Evolutionary conservation across 1,140 invertebrate genomes (phyloP).

Genomic region (Arion vulgaris): DNA sequence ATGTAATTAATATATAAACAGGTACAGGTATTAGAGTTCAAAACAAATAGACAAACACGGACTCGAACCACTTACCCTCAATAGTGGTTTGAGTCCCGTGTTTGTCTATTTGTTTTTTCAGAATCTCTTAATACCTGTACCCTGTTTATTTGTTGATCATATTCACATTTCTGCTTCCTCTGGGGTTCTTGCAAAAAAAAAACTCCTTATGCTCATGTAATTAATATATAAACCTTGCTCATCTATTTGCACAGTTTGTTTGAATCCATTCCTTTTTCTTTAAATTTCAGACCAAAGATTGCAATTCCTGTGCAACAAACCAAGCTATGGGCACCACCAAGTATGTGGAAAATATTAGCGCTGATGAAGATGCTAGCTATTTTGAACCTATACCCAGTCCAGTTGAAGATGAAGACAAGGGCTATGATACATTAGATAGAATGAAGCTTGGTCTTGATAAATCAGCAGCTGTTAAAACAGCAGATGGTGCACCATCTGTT

Average conservation of each 20-base stretch:
- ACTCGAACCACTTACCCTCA: no score
- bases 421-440: neutral
- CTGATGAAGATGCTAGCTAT: neutral
- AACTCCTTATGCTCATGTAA: no score
- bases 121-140: no score
- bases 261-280: neutral
- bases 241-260: no score
- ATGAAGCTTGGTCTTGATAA: neutral
- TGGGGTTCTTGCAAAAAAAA: no score
- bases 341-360: neutral
- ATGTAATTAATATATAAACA: no score
- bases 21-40: no score
- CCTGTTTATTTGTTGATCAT: no score
- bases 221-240: neutral
- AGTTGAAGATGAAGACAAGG: neutral
- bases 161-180: no score
- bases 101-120: no score
- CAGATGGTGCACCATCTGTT: neutral
- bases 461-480: neutral
- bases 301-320: neutral
- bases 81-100: no score
- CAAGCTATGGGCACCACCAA: slow-evolving; percentile 13
- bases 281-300: neutral
- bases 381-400: slow-evolving; percentile 13
- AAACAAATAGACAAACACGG: no score